A percentile compares a stretch with the other conserved stretches of the same genome.
phyloP scores from a whole-genome alignment of 2,888 invertebrate genomes.

The Eledone cirrhosa region DNA sequence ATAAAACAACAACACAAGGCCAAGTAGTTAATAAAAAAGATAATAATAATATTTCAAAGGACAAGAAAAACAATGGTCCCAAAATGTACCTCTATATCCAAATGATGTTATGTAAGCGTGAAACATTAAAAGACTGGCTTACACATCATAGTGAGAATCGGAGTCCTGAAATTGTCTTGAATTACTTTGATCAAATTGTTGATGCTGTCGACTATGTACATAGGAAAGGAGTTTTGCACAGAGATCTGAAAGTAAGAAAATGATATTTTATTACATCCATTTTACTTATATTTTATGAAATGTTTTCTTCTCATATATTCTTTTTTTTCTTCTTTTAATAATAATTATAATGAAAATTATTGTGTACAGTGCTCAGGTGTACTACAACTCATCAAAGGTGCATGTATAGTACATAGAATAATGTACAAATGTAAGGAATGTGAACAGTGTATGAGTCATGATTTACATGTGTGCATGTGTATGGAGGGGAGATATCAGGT shows the following conservation, averaged over 20 bases:
- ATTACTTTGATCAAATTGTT: constrained; percentile 78
- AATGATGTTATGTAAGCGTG: constrained; percentile 92
- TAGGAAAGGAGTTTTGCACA: constrained; percentile 88
- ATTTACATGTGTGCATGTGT: too few species aligned
- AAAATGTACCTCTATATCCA: constrained; percentile 89
- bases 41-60: neutral
- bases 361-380: too few species aligned
- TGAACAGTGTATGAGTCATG: too few species aligned
- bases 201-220: constrained; percentile 97
- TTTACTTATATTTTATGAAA: too few species aligned
- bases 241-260: constrained; percentile 85
- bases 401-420: too few species aligned
- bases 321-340: too few species aligned
- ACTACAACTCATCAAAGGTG: too few species aligned
- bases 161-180: constrained; percentile 52
- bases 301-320: too few species aligned
- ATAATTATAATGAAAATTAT: too few species aligned
- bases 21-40: neutral
- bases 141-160: constrained; percentile 56
- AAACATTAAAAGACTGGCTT: constrained; percentile 93
- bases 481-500: too few species aligned
- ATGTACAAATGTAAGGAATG: too few species aligned
- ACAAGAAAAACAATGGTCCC: constrained; percentile 27
- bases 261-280: neutral
- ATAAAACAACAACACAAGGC: too few species aligned